Percentiles rank a stretch among this genome's conserved stretches.
These are phyloP conservation scores for Conus canariensis DNA, from an alignment of 2,888 invertebrate genomes.

Conservation along the genomic window DNA sequence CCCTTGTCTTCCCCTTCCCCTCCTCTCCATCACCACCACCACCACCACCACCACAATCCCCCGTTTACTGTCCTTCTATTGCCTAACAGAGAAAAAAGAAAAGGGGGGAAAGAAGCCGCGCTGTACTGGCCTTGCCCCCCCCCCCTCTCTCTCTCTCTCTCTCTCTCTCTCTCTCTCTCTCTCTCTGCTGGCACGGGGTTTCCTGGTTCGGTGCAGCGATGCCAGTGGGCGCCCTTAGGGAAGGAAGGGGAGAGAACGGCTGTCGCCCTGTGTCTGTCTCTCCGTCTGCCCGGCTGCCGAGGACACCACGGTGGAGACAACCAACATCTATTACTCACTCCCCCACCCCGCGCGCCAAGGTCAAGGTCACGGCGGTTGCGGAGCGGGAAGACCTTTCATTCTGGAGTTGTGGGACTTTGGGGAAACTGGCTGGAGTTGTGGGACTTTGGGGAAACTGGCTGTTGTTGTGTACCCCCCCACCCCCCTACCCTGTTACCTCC, in stretches of 20 bases:
- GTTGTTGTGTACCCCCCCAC: background rate
- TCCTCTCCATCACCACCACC: background rate
- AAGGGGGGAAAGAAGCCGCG: background rate
- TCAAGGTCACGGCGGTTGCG: background rate
- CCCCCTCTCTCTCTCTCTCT: background rate
- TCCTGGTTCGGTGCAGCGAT: background rate
- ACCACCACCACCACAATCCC: background rate
- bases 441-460: background rate
- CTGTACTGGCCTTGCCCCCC: background rate
- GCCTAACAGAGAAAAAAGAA: background rate
- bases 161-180: background rate
- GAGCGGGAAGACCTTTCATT: background rate
- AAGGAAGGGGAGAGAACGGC: background rate
- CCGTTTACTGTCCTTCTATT: background rate
- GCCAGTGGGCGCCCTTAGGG: background rate
- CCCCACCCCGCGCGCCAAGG: background rate
- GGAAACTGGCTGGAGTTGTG: background rate
- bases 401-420: background rate
- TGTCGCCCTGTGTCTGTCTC: background rate
- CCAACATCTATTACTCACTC: constrained; percentile 28
- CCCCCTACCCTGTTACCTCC: too few species aligned
- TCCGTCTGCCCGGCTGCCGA: background rate
- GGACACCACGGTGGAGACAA: constrained; percentile 7
- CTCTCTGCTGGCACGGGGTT: background rate
- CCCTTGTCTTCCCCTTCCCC: background rate